phyloP scores from a whole-genome alignment of 2,113 vertebrate genomes.

The Apteryx owenii region DNA sequence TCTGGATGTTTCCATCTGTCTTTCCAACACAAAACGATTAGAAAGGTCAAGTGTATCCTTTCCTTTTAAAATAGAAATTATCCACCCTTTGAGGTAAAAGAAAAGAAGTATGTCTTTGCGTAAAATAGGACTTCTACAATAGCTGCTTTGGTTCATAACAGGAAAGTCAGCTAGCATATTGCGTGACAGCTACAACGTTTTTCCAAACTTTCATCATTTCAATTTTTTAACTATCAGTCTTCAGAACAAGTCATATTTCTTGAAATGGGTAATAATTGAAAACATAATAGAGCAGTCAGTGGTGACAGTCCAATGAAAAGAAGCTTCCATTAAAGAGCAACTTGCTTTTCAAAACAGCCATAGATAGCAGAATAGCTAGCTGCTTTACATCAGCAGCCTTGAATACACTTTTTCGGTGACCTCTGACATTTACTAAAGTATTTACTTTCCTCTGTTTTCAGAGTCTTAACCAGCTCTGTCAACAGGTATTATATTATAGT shows the following conservation, averaged over 20 bases:
- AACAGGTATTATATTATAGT: not conserved
- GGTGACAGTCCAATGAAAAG: slow-evolving; percentile 40
- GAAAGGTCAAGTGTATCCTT: not conserved
- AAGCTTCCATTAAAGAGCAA: slow-evolving; percentile 16
- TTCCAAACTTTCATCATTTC: not conserved
- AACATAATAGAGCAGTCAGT: slow-evolving; percentile 36
- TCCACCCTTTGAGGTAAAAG: not conserved
- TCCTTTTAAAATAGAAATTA: not conserved
- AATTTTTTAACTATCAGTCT: not conserved
- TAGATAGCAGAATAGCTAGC: not conserved
- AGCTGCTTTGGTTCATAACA: not conserved
- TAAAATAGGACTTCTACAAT: not conserved
- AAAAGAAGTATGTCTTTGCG: not conserved
- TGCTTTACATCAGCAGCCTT: slow-evolving; percentile 5
- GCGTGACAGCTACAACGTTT: not conserved
- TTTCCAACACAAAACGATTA: not conserved
- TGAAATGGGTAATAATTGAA: not conserved
- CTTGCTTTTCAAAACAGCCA: not conserved
- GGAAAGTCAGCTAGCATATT: not conserved
- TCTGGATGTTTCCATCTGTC: not conserved
- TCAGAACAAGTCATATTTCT: not conserved
- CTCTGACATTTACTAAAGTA: not conserved
- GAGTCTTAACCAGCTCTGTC: not conserved
- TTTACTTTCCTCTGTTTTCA: not conserved
- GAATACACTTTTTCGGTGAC: not conserved